A percentile compares a stretch with the other conserved stretches of the same genome.
Evolutionary conservation across 2,797 vertebrate species (phyloP).

Genomic region (Anguilla marmorata): DNA sequence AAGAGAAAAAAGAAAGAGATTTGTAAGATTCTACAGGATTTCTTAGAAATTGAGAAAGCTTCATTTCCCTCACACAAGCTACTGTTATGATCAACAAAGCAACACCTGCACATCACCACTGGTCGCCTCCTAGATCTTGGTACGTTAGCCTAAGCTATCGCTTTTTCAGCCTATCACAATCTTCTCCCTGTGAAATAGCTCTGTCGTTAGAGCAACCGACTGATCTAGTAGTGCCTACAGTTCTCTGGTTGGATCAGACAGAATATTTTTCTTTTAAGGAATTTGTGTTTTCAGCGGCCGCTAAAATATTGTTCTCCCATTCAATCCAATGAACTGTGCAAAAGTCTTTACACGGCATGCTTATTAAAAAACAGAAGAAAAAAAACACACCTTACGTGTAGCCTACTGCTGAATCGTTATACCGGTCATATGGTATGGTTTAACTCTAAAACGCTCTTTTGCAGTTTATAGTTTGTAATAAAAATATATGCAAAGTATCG

Average conservation of each 20-base stretch:
- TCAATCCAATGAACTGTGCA: conserved; percentile 41
- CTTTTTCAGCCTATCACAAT: not conserved
- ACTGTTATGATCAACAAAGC: not conserved
- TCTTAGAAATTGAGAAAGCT: not conserved
- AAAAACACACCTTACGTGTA: conserved; percentile 34
- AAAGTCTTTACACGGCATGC: conserved; percentile 63
- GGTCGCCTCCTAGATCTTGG: not conserved
- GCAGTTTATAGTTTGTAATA: conserved; percentile 73
- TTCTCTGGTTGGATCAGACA: not conserved
- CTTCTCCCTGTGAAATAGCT: conserved; percentile 10
- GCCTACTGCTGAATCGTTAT: conserved; percentile 37
- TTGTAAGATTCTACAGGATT: not conserved
- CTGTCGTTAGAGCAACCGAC: not conserved
- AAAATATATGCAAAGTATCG: conserved; percentile 52
- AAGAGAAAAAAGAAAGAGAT: not conserved
- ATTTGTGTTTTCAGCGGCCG: not conserved
- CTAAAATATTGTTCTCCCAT: conserved; percentile 4
- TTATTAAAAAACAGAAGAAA: conserved; percentile 31
- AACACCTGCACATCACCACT: not conserved
- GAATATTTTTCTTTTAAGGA: conserved; percentile 10
- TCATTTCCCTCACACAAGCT: not conserved
- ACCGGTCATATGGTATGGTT: conserved; percentile 44
- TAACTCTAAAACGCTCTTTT: conserved; percentile 52
- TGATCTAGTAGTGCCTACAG: not conserved
- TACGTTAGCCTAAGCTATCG: not conserved